Evolutionary conservation across 2,113 vertebrate genomes (phyloP).

Genomic region (Daboia siamensis): DNA sequence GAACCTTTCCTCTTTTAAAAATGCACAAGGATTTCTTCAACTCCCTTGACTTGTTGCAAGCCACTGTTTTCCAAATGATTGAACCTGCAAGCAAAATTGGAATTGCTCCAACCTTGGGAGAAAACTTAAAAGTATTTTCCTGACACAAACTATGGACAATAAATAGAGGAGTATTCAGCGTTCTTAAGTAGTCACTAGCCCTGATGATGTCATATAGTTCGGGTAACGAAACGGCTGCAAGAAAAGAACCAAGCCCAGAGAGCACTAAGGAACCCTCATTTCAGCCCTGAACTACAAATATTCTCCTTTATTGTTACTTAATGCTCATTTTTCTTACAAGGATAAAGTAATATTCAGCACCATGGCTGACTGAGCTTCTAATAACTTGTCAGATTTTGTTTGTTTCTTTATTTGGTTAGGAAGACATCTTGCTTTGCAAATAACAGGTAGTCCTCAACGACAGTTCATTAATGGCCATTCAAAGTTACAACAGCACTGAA

Average conservation of each 20-base stretch:
- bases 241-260: neutral
- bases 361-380: neutral
- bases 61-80: neutral
- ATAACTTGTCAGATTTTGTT: neutral
- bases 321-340: neutral
- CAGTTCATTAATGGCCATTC: too few species aligned
- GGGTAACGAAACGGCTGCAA: neutral
- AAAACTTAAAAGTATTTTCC: neutral
- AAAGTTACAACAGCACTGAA: too few species aligned
- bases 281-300: too few species aligned
- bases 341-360: too few species aligned
- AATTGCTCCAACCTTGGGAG: neutral
- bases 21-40: neutral
- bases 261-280: too few species aligned
- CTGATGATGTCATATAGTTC: neutral
- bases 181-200: neutral
- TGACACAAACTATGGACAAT: neutral
- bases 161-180: neutral
- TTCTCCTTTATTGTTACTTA: too few species aligned
- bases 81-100: neutral
- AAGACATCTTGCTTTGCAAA: neutral
- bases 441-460: too few species aligned
- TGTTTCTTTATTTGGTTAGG: neutral
- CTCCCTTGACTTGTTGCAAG: neutral
- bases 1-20: neutral